Conservation (phyloP, 2,113 vertebrate species). For the Actinemys pallida region DNA sequence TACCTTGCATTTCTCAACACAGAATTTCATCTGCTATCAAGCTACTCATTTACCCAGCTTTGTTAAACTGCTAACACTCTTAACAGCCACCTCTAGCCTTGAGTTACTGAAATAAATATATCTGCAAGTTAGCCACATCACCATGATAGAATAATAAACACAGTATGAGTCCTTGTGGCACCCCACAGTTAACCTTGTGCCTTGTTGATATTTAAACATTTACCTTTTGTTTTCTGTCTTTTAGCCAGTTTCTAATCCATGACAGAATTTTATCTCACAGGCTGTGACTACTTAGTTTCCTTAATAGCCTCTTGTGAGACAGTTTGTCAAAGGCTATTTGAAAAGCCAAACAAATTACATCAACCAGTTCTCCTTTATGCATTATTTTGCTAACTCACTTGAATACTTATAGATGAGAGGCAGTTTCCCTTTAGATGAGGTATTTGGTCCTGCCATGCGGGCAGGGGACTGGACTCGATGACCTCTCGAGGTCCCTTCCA, state of each 20-base stretch:
- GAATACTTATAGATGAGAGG: background rate
- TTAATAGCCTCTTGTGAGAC: background rate
- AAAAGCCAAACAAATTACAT: background rate
- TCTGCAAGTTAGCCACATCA: background rate
- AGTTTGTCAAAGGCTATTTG: background rate
- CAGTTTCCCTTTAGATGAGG: background rate
- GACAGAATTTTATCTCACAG: background rate
- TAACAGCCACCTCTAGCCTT: background rate
- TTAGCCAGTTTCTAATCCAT: background rate
- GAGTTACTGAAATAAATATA: background rate
- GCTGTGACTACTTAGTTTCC: background rate
- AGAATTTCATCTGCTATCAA: background rate
- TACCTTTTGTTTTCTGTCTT: background rate
- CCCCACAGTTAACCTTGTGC: background rate
- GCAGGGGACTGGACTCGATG: no score
- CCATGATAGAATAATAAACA: background rate
- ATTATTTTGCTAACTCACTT: background rate
- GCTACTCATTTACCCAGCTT: background rate
- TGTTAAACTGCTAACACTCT: background rate
- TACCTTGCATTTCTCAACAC: background rate
- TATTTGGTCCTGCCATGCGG: no score
- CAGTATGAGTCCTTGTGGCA: background rate
- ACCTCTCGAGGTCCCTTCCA: no score
- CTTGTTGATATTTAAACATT: background rate
- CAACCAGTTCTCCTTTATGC: background rate